Conservation (phyloP, 2,888 invertebrate genomes). For the Tenthredo distinguenda region DNA sequence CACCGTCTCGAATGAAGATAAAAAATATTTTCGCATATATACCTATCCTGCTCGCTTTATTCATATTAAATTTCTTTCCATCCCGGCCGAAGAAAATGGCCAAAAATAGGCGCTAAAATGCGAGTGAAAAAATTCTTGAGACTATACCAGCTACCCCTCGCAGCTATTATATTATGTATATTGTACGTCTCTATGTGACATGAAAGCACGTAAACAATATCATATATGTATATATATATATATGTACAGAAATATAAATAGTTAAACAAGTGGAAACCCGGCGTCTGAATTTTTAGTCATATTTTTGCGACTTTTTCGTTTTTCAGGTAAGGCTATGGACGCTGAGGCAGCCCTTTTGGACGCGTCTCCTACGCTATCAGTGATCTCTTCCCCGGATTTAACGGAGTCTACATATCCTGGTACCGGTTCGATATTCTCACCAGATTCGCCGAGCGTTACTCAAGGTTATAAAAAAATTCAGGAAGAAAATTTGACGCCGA, state of each 20-base stretch:
- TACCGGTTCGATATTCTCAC: slow-evolving; percentile 65
- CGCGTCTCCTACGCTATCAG: slow-evolving; percentile 74
- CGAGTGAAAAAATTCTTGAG: slow-evolving; percentile 6
- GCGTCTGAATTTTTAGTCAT: neutral
- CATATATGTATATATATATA: neutral
- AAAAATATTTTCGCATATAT: neutral
- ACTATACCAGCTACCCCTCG: neutral
- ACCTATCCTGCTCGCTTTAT: neutral
- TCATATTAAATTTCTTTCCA: neutral
- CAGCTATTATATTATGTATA: slow-evolving; percentile 13
- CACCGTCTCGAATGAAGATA: neutral
- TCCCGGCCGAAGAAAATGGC: neutral
- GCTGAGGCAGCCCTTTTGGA: slow-evolving; percentile 74
- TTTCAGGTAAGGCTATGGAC: slow-evolving; percentile 71
- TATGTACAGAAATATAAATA: neutral
- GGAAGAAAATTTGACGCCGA: slow-evolving; percentile 69
- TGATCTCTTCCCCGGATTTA: slow-evolving; percentile 67
- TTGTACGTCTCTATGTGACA: neutral
- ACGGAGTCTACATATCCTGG: slow-evolving; percentile 70
- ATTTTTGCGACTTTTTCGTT: neutral
- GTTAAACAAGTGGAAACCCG: neutral
- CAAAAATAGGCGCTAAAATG: slow-evolving; percentile 13
- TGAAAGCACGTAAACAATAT: neutral
- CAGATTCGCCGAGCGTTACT: slow-evolving; percentile 63
- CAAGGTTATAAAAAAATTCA: slow-evolving; percentile 23